Base-by-base conservation (phyloP, 2,113 vertebrate genomes). In the Podarcis cretensis region DNA sequence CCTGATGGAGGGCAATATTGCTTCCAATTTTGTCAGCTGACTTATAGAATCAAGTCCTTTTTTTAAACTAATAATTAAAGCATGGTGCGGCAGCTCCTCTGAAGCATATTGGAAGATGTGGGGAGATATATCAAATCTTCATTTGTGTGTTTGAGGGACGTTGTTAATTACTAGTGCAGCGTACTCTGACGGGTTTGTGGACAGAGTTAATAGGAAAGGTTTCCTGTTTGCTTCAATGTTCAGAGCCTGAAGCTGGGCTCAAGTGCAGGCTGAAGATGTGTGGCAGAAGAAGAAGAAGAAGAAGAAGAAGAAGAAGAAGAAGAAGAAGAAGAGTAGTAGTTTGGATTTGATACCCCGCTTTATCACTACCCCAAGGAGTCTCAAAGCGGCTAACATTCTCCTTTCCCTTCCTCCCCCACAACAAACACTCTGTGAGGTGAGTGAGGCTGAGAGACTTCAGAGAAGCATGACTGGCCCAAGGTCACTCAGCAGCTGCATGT, bases 31-130 rank as follows among this genome's bases (percentile, higher is more conserved):
- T 4, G 21, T 23, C 79, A 57, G 40, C 65, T 0, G 0, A 79
- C 85, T 92, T 90, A 81, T 5, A 76, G 74, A 71, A 84, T 87
- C 78, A 90, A 43, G 57, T 27, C 25, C 6, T 81, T 5, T 84
- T 59, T n/a, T 54, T 12, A 54, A 54, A 75, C 40, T 66, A 76
- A 54, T 65, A 66, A 48, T 90, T 89, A 43, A 81, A 83, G 25
- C 87, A 83, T 3, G 82, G 20, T 5, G 6, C 3, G 30, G 7
- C 25, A 84, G 63, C 16, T 92, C 7, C 30, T 89, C 40, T 74
- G 32, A 2, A 73, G 20, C 68, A 37, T 79, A 57, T 25, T 3
- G 88, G 81, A 89, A 3, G 21, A 80, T 30, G 75, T 66, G 12
- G 16, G 81, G 75, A 37, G 9, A 65, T 54, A 35, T 0, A 90